Conservation (phyloP, 1,140 invertebrate genomes). For the Hermetia illucens region DNA sequence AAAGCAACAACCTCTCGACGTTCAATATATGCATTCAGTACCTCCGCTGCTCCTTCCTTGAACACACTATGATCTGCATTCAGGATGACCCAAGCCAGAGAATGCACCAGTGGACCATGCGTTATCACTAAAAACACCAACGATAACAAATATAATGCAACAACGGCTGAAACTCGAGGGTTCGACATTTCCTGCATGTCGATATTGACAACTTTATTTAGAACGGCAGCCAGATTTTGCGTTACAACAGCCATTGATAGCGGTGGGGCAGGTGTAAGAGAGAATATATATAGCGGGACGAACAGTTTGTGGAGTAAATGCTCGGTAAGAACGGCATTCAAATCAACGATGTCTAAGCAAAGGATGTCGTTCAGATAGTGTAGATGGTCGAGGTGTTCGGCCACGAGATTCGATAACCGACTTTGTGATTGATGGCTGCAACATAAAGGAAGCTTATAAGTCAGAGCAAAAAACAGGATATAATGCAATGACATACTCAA, state of each 20-base stretch:
- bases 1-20: slow-evolving; percentile 32
- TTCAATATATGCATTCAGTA: slow-evolving; percentile 57
- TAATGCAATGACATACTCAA: slow-evolving; percentile 67
- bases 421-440: slow-evolving; percentile 78
- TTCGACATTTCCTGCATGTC: slow-evolving; percentile 35
- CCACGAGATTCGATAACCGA: slow-evolving; percentile 85
- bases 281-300: slow-evolving; percentile 90
- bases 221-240: slow-evolving; percentile 41
- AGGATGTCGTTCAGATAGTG: slow-evolving; percentile 98
- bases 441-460: slow-evolving; percentile 13
- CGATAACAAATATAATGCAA: slow-evolving; percentile 81
- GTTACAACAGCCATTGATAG: slow-evolving; percentile 38
- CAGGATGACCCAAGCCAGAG: slow-evolving; percentile 77
- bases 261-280: slow-evolving; percentile 43
- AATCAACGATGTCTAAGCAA: slow-evolving; percentile 75
- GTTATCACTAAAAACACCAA: slow-evolving; percentile 94
- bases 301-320: slow-evolving; percentile 87
- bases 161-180: slow-evolving; percentile 71
- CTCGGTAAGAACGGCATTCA: slow-evolving; percentile 93
- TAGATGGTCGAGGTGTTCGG: slow-evolving; percentile 93
- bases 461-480: slow-evolving; percentile 3
- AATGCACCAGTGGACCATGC: slow-evolving; percentile 74
- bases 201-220: slow-evolving; percentile 39
- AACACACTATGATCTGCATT: slow-evolving; percentile 59
- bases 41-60: slow-evolving; percentile 52